Evolutionary conservation across 1,140 invertebrate genomes (phyloP), one percentile per base, ranked within the genome.

Genomic region (Nebria ingens): DNA sequence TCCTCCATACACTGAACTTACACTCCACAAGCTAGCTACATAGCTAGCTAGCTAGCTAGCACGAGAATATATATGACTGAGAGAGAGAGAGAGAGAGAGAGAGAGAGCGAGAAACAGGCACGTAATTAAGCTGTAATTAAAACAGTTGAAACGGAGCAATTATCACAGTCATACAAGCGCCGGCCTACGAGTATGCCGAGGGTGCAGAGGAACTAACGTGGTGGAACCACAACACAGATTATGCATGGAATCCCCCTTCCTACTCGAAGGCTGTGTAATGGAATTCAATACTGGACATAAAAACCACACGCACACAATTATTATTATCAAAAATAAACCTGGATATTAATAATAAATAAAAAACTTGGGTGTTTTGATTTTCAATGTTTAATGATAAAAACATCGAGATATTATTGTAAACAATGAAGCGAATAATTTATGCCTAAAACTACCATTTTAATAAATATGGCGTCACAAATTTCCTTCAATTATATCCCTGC

Each of bases 111-210:
- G n/a, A n/a, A 17, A 45, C 9, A 45, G 15, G 9, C 40, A 17
- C 4, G 40, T 45, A 45, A 45, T 45, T 45, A 45, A 45, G 40
- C 40, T 12, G 40, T 45, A 45, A 45, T 45, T 45, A 45, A 45
- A 45, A 45, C 40, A 45, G 40, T 45, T 45, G 40, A 45, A 45
- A 45, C 40, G 40, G 15, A 45, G 40, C 40, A 45, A 45, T 45
- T 45, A 45, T 45, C 40, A 17, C 40, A 45, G 40, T 45, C 40
- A 45, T 34, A 34, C 25, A 34, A 34, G 25, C 25, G 25, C 6
- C 25, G n/a, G 25, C 25, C 25, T 34, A 34, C 25, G n/a, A n/a
- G 25, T 6, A 34, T 34, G 25, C 6, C 25, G 25, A 34, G 25
- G n/a, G 25, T 34, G 25, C 25, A 34, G 25, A n/a, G 25, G 25